Conservation (phyloP, 2,797 vertebrate genomes). For the Helarctos malayanus region DNA sequence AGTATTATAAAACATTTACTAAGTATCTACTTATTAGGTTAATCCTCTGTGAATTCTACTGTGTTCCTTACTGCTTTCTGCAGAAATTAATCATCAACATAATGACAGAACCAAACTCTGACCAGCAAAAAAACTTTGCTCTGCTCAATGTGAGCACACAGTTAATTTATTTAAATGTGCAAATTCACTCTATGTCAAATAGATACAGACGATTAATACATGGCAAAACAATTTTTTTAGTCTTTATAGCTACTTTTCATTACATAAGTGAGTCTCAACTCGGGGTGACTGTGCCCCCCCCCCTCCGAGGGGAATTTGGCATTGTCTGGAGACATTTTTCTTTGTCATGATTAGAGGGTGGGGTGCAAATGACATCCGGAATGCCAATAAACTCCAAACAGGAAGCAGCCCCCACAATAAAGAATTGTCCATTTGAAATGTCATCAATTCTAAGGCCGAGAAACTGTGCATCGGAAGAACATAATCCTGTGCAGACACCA, state of each 20-base stretch:
- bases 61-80: background rate
- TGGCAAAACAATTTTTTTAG: background rate
- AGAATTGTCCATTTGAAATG: background rate
- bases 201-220: background rate
- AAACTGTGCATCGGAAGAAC: background rate
- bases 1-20: background rate
- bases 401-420: background rate
- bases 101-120: background rate
- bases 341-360: background rate
- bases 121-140: background rate
- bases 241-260: conserved; percentile 5
- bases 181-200: background rate
- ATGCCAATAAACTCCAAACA: background rate
- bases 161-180: conserved; percentile 28
- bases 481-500: background rate
- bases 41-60: background rate
- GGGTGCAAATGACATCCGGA: background rate
- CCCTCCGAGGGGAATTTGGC: background rate
- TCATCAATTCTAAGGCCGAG: background rate
- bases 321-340: conserved; percentile 1
- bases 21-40: background rate
- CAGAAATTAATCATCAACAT: background rate
- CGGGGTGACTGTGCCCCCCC: background rate
- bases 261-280: background rate
- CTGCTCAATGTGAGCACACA: background rate